Evolutionary conservation across 2,113 vertebrate genomes (phyloP), one percentile per base, ranked within the genome.

Genomic region (Platycercus adscitus): DNA sequence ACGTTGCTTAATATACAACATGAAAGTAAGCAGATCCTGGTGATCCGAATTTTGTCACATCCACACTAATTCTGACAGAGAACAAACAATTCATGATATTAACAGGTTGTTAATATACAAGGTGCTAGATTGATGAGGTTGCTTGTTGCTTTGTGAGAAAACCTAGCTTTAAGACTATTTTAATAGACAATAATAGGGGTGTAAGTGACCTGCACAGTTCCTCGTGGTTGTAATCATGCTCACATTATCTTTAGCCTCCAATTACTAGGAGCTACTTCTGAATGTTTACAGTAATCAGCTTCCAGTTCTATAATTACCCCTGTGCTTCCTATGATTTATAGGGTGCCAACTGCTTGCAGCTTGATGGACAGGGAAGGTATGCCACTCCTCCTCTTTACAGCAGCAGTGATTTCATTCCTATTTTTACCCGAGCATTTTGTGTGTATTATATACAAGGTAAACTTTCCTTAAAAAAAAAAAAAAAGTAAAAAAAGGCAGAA

Each of bases 311-410:
- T 91, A 94, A 93, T 97, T 97, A 94, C 52, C 64, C 20, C 60
- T 12, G 37, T 89, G 53, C 91, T 94, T 93, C 86, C 75, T 83
- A 61, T 92, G 96, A 97, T 97, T 96, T 97, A 94, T 83, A 71
- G 43, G 17, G 53, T 96, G 71, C 89, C 96, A 97, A n/a, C 89
- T 95, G 91, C 68, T 84, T 86, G 88, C 73, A 76, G 41, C 33
- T 77, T 90, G 89, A 85, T 1, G 8, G 89, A 88, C 60, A 82
- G 88, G 53, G 44, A 89, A 72, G 44, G 56, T 87, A 76, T 85
- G 70, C 21, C 41, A 60, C 53, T 29, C 33, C 80, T 93, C 19
- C 64, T 92, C 35, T 69, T 83, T 46, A 80, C 9, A 89, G 84
- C 66, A 92, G 29, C n/a, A 60, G 14, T 96, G 49, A 94, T 82